These are phyloP conservation scores for Temnothorax curvispinosus DNA, from an alignment of 1,140 invertebrate species.

Conservation along the genomic window DNA sequence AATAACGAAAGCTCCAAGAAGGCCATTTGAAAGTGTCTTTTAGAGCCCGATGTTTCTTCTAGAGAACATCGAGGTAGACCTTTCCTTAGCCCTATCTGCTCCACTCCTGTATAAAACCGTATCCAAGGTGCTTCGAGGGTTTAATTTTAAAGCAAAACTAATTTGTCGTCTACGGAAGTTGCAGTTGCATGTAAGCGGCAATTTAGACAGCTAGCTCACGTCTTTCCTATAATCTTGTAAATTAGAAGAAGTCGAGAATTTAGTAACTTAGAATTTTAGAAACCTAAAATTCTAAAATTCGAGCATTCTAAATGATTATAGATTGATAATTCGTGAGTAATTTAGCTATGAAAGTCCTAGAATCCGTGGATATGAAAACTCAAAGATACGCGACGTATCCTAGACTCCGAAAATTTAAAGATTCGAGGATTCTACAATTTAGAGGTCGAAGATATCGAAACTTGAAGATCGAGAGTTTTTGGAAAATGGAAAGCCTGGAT, in stretches of 20 bases:
- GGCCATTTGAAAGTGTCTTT: constrained; percentile 82
- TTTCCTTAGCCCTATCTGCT: constrained; percentile 74
- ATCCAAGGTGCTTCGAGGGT: constrained; percentile 52
- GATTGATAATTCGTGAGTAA: constrained; percentile 40
- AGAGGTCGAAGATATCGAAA: background rate
- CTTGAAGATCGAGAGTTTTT: background rate
- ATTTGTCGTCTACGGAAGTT: constrained; percentile 59
- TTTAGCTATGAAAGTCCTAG: background rate
- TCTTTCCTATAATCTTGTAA: constrained; percentile 46
- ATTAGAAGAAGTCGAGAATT: constrained; percentile 41
- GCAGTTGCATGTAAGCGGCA: constrained; percentile 31
- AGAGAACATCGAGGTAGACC: constrained; percentile 70
- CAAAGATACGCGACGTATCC: background rate
- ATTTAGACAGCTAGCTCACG: constrained; percentile 32
- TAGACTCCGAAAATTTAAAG: background rate
- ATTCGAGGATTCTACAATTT: constrained; percentile 3
- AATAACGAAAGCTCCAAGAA: constrained; percentile 75
- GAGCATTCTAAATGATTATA: constrained; percentile 29
- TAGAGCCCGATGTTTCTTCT: constrained; percentile 69
- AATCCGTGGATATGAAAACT: constrained; percentile 10
- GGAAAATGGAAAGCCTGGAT: constrained; percentile 9
- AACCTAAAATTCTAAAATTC: constrained; percentile 8
- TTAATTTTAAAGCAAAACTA: constrained; percentile 50
- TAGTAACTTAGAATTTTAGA: constrained; percentile 41
- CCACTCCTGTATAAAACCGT: constrained; percentile 71